Evolutionary conservation across 2,888 invertebrate genomes (phyloP).

Genomic region (Thalpophila matura): DNA sequence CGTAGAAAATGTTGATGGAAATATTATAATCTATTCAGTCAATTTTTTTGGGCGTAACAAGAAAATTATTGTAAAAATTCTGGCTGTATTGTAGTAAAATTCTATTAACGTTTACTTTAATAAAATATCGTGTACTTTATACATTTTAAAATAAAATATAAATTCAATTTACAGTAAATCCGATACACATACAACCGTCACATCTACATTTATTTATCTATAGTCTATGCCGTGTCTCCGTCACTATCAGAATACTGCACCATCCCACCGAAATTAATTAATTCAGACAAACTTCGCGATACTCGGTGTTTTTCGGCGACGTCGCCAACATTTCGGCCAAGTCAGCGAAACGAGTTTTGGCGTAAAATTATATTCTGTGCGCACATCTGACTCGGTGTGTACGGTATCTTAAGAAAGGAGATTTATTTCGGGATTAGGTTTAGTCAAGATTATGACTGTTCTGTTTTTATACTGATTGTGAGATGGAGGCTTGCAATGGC

Average conservation of each 20-base stretch:
- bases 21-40: neutral
- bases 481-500: constrained; percentile 3
- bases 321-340: constrained; percentile 35
- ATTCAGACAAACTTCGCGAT: constrained; percentile 73
- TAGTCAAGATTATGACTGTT: constrained; percentile 37
- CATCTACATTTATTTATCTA: constrained; percentile 29
- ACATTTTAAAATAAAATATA: too few species aligned
- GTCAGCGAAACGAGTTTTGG: constrained; percentile 48
- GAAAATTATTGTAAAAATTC: neutral
- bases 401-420: constrained; percentile 43
- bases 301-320: constrained; percentile 59
- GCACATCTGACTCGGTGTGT: constrained; percentile 53
- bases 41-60: neutral
- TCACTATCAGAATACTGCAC: constrained; percentile 67
- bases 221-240: constrained; percentile 55
- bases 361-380: constrained; percentile 56
- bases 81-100: neutral
- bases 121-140: too few species aligned
- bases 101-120: too few species aligned
- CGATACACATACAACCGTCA: too few species aligned
- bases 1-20: neutral
- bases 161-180: too few species aligned
- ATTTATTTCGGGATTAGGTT: constrained; percentile 59
- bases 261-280: constrained; percentile 74
- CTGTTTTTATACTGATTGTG: constrained; percentile 27